Conservation (phyloP, 2,797 vertebrate genomes). For the Thaleichthys pacificus region DNA sequence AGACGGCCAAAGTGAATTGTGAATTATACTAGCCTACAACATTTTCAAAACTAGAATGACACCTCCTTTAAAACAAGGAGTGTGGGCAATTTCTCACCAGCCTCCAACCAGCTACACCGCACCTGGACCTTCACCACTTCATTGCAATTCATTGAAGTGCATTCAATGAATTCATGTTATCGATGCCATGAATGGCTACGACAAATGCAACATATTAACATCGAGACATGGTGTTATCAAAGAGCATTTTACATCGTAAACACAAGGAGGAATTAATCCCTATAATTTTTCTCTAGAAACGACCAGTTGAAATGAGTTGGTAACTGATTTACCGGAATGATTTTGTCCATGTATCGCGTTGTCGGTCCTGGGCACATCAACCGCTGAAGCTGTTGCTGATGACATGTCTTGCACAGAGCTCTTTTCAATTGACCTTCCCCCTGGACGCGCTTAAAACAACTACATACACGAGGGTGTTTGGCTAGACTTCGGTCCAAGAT, state of each 20-base stretch:
- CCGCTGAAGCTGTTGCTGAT: conserved; percentile 64
- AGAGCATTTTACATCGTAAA: no score
- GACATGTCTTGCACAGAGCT: conserved; percentile 52
- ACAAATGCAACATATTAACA: no score
- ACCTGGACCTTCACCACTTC: no score
- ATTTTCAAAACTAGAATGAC: background rate
- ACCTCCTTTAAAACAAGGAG: background rate
- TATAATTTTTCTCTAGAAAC: background rate
- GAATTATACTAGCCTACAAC: background rate
- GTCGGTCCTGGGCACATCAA: conserved; percentile 64
- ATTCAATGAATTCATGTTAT: no score
- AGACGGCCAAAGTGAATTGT: background rate
- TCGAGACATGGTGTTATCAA: no score
- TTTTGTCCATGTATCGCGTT: conserved; percentile 49
- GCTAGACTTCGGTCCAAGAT: background rate
- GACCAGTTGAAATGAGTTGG: background rate
- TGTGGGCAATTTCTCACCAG: background rate
- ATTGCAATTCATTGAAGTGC: no score
- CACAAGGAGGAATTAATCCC: no score
- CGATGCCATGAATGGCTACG: no score
- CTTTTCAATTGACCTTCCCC: conserved; percentile 8
- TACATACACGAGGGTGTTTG: background rate
- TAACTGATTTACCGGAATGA: conserved; percentile 71
- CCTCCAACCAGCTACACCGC: background rate
- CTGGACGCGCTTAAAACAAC: conserved; percentile 48